Conservation (phyloP, 2,113 vertebrate genomes). For the Tringa solitaria region DNA sequence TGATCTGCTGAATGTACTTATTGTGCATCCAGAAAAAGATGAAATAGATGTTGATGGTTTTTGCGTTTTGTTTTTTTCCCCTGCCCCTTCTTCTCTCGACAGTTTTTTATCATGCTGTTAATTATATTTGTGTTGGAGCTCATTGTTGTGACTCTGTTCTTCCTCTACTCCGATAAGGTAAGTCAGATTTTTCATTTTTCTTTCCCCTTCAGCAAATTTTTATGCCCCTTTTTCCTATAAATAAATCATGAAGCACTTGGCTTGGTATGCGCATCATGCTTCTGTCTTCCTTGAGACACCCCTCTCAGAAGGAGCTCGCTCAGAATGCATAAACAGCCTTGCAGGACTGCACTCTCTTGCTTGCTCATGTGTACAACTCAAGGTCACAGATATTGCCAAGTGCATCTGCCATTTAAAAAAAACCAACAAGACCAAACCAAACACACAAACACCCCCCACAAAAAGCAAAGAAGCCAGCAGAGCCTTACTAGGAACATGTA, state of each 20-base stretch:
- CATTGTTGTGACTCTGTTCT: slow-evolving; percentile 90
- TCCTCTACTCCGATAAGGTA: slow-evolving; percentile 94
- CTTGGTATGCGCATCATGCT: slow-evolving; percentile 59
- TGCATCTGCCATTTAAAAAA: background rate
- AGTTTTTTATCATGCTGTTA: slow-evolving; percentile 96
- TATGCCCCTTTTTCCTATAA: slow-evolving; percentile 54
- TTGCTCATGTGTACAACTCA: slow-evolving; percentile 18
- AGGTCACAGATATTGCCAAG: slow-evolving; percentile 47
- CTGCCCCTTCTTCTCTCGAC: slow-evolving; percentile 62
- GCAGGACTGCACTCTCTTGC: background rate
- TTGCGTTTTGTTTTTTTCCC: slow-evolving; percentile 39
- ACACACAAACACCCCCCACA: background rate
- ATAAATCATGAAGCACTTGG: slow-evolving; percentile 62
- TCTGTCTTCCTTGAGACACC: slow-evolving; percentile 45
- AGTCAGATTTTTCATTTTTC: slow-evolving; percentile 58
- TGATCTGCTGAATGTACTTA: background rate
- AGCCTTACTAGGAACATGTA: background rate
- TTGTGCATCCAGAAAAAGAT: background rate
- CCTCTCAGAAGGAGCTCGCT: slow-evolving; percentile 30
- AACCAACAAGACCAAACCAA: background rate
- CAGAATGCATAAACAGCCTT: slow-evolving; percentile 58
- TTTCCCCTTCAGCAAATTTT: slow-evolving; percentile 54
- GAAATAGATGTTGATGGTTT: slow-evolving; percentile 42
- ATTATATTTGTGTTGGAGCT: slow-evolving; percentile 94
- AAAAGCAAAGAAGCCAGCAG: background rate